phyloP scores from a whole-genome alignment of 2,797 vertebrate species.

The Amphiprion clarkii region DNA sequence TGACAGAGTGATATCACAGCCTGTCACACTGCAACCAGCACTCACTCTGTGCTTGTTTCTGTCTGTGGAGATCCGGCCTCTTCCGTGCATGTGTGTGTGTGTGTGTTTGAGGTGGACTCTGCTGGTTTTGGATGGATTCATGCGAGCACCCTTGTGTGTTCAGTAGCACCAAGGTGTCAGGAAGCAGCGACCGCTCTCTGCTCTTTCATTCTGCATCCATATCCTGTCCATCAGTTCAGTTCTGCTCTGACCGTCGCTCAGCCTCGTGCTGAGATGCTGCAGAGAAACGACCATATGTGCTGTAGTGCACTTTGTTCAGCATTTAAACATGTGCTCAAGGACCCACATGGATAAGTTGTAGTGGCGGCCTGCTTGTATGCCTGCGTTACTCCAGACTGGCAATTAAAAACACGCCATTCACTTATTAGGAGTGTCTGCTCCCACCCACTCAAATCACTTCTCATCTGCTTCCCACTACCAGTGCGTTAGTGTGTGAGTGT shows the following conservation, averaged over 20 bases:
- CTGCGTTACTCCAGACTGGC: conserved; percentile 86
- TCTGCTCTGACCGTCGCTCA: conserved; percentile 15
- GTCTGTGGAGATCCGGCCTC: conserved; percentile 19
- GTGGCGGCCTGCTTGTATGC: conserved; percentile 33
- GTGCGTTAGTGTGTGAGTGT: neutral
- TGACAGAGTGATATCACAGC: conserved; percentile 55
- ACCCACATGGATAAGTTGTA: conserved; percentile 3
- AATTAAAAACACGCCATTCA: conserved; percentile 90
- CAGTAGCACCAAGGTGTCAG: conserved; percentile 49
- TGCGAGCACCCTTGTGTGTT: conserved; percentile 53
- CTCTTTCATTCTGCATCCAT: conserved; percentile 23
- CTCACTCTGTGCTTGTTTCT: conserved; percentile 8
- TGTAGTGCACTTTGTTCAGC: neutral
- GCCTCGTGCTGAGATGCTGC: neutral
- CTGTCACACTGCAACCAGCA: conserved; percentile 54
- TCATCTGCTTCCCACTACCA: conserved; percentile 50
- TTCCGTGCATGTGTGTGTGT: neutral
- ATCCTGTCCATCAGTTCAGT: neutral
- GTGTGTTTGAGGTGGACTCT: conserved; percentile 23
- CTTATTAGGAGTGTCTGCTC: conserved; percentile 73
- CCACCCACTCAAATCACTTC: conserved; percentile 68
- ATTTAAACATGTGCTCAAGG: conserved; percentile 14
- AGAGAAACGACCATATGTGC: neutral
- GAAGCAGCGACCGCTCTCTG: conserved; percentile 32
- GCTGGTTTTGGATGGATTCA: conserved; percentile 63